These are phyloP conservation scores for Meiosimyza platycephala DNA, from an alignment of 2,888 invertebrate species.

Conservation along the genomic window DNA sequence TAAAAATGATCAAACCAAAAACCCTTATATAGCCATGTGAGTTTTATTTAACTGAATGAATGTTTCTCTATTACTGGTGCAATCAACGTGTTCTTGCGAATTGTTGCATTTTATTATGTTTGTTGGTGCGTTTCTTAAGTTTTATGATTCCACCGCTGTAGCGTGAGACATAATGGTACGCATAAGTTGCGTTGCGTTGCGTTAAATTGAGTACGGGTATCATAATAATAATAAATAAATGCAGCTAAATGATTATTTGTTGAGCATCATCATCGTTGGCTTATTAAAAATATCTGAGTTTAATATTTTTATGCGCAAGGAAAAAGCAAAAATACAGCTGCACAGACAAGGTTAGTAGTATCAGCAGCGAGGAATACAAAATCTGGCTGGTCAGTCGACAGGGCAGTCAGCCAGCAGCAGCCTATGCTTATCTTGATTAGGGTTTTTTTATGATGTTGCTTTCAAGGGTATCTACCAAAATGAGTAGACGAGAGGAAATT, in stretches of 20 bases:
- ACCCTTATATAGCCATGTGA: background rate
- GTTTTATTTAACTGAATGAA: no score
- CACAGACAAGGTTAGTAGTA: constrained; percentile 42
- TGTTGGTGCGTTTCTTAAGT: no score
- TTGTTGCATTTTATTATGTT: no score
- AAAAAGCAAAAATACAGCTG: constrained; percentile 17
- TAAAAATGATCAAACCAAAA: background rate
- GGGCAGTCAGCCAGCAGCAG: constrained; percentile 8
- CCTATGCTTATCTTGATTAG: constrained; percentile 51
- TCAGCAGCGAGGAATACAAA: constrained; percentile 42
- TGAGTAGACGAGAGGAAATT: background rate
- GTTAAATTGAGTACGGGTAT: constrained; percentile 40
- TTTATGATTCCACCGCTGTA: no score
- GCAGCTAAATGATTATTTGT: constrained; percentile 47
- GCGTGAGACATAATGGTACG: no score
- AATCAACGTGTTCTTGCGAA: no score
- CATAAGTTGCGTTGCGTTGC: background rate
- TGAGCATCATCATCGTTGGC: constrained; percentile 12
- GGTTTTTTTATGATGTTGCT: constrained; percentile 38
- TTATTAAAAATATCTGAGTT: constrained; percentile 16
- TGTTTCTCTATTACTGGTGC: no score
- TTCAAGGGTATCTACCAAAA: constrained; percentile 18
- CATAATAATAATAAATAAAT: constrained; percentile 50
- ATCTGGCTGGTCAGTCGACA: background rate
- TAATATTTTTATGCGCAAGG: constrained; percentile 34